A percentile compares a stretch with the other conserved stretches of the same genome.
Conservation (phyloP, 2,888 invertebrate genomes). For the Odontothrips loti region DNA sequence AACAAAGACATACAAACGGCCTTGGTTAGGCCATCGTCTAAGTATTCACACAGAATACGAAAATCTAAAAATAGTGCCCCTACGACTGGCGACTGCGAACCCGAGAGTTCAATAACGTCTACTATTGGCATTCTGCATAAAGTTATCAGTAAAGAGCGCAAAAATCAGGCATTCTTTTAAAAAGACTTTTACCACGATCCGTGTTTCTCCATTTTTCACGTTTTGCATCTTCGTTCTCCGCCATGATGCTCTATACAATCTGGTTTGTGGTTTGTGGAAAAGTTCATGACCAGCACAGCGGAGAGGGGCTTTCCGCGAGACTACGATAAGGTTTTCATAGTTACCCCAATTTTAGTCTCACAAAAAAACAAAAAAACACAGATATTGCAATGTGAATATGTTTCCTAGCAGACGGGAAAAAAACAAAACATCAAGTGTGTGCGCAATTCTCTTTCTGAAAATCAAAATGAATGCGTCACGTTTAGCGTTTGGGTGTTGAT, state of each 20-base stretch:
- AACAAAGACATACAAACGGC: slow-evolving; percentile 12
- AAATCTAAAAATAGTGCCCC: slow-evolving; percentile 16
- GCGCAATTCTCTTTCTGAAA: neutral
- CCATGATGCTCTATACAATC: slow-evolving; percentile 2
- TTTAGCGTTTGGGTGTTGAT: too few species aligned
- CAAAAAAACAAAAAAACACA: too few species aligned
- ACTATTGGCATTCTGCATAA: neutral
- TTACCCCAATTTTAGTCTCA: too few species aligned
- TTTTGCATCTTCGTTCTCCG: slow-evolving; percentile 19
- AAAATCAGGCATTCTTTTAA: neutral
- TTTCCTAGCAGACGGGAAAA: neutral
- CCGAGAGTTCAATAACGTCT: neutral
- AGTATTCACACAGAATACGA: slow-evolving; percentile 1
- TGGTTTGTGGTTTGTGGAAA: neutral
- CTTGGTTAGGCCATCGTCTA: slow-evolving; percentile 12
- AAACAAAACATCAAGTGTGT: neutral
- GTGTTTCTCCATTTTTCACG: slow-evolving; percentile 13
- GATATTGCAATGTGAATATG: neutral
- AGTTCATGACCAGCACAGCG: neutral
- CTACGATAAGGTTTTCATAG: too few species aligned
- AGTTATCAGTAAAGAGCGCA: neutral
- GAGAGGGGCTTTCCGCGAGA: too few species aligned
- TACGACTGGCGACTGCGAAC: neutral
- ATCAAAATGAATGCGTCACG: too few species aligned
- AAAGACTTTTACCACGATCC: neutral